Percentiles rank a stretch among this genome's conserved stretches.
Evolutionary conservation across 2,888 invertebrate species (phyloP).

Genomic region (Callosobruchus maculatus): DNA sequence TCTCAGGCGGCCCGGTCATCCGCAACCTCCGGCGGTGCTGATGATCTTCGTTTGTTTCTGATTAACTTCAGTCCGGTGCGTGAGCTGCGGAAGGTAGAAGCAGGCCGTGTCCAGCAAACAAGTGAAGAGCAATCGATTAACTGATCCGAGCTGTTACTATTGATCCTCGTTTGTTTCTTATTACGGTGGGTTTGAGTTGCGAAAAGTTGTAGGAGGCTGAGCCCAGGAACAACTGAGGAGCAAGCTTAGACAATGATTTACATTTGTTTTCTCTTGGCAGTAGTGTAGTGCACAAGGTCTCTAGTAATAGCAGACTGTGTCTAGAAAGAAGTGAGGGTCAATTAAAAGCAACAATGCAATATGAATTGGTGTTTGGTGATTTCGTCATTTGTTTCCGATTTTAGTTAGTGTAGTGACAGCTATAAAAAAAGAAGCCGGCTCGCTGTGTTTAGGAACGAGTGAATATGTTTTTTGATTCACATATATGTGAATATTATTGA

Average conservation of each 20-base stretch:
- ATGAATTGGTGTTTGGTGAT: neutral
- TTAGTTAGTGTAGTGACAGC: too few relatives aligned
- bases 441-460: too few relatives aligned
- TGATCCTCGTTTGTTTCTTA: neutral
- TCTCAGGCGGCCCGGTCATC: neutral
- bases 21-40: neutral
- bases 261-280: too few relatives aligned
- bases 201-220: neutral
- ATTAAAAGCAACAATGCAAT: neutral
- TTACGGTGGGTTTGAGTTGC: neutral
- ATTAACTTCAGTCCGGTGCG: neutral
- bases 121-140: neutral
- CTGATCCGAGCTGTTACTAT: neutral
- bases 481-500: too few relatives aligned
- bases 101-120: neutral
- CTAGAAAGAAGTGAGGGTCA: neutral
- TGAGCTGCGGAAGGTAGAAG: neutral
- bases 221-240: neutral
- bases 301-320: too few relatives aligned
- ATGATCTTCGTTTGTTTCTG: neutral
- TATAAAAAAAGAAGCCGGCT: too few relatives aligned
- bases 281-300: too few relatives aligned
- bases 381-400: too few relatives aligned
- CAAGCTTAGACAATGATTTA: too few relatives aligned
- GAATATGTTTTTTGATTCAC: too few relatives aligned